Conservation (phyloP, 2,113 vertebrate species). For the Microtus richardsoni region DNA sequence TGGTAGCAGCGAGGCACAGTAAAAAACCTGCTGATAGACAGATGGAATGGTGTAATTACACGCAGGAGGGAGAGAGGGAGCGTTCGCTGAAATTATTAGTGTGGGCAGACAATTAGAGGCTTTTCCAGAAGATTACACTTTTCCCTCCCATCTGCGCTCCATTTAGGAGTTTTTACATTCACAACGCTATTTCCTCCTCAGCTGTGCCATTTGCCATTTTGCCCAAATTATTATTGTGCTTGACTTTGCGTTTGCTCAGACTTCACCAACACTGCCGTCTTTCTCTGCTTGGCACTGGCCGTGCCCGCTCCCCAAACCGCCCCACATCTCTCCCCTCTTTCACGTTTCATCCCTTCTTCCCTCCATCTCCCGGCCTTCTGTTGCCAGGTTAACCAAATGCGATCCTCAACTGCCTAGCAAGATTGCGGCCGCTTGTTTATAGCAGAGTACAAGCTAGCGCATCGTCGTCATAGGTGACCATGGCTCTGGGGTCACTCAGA, state of each 20-base stretch:
- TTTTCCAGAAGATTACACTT: conserved; percentile 92
- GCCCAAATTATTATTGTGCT: conserved; percentile 79
- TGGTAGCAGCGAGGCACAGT: conserved; percentile 82
- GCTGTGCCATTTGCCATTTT: conserved; percentile 76
- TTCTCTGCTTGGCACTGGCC: not conserved
- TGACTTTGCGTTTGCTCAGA: conserved; percentile 50
- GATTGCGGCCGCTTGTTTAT: not conserved
- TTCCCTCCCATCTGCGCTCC: conserved; percentile 90
- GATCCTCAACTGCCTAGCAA: not conserved
- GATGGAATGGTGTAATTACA: conserved; percentile 93
- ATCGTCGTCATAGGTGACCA: not conserved
- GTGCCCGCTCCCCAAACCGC: not conserved
- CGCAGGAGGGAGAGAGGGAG: conserved; percentile 84
- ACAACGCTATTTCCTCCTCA: conserved; percentile 78
- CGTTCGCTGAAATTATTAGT: conserved; percentile 87
- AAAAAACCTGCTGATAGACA: conserved; percentile 92
- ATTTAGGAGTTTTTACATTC: conserved; percentile 77
- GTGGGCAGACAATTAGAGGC: conserved; percentile 92
- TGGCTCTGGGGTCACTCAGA: not conserved
- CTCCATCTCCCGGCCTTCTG: not conserved
- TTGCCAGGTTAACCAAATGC: not conserved
- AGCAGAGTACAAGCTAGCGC: not conserved
- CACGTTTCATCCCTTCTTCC: not conserved
- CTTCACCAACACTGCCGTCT: not conserved
- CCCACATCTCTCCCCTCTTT: not conserved